phyloP scores from a whole-genome alignment of 2,113 vertebrate genomes.

The Crotalus viridis region DNA sequence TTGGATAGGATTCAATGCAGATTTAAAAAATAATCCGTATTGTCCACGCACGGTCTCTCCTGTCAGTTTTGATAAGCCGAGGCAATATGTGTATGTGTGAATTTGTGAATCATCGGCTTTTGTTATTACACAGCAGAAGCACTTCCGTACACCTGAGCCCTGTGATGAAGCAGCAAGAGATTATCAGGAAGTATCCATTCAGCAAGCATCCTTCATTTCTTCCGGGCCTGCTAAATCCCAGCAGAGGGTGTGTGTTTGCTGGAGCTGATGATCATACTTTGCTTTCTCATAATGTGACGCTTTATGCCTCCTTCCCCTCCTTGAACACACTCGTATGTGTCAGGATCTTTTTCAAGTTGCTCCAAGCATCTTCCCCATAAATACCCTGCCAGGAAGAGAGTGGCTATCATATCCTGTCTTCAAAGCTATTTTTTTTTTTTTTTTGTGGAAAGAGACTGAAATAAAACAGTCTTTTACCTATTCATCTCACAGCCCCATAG shows the following conservation, averaged over 20 bases:
- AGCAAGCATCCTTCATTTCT: conserved; percentile 57
- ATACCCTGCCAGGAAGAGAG: conserved; percentile 59
- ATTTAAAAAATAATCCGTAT: not conserved
- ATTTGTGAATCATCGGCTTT: conserved; percentile 39
- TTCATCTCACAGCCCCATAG: conserved; percentile 29
- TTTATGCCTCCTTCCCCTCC: conserved; percentile 52
- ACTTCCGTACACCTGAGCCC: conserved; percentile 43
- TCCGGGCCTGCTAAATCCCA: conserved; percentile 52
- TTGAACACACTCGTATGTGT: conserved; percentile 55
- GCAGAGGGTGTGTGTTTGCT: conserved; percentile 46
- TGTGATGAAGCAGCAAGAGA: conserved; percentile 32
- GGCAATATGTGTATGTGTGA: not conserved
- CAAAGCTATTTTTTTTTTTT: conserved; percentile 60
- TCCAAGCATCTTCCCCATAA: conserved; percentile 62
- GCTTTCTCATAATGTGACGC: conserved; percentile 63
- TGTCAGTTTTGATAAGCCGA: conserved; percentile 5
- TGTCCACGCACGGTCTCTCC: not conserved
- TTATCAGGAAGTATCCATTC: conserved; percentile 59
- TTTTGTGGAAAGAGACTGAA: conserved; percentile 60
- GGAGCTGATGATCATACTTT: conserved; percentile 52
- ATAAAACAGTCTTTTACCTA: conserved; percentile 30
- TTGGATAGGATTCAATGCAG: not conserved
- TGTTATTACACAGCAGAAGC: conserved; percentile 58
- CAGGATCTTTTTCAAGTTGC: conserved; percentile 59
- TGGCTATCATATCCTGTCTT: conserved; percentile 63